phyloP scores from a whole-genome alignment of 1,140 invertebrate genomes.

The Tribolium castaneum region DNA sequence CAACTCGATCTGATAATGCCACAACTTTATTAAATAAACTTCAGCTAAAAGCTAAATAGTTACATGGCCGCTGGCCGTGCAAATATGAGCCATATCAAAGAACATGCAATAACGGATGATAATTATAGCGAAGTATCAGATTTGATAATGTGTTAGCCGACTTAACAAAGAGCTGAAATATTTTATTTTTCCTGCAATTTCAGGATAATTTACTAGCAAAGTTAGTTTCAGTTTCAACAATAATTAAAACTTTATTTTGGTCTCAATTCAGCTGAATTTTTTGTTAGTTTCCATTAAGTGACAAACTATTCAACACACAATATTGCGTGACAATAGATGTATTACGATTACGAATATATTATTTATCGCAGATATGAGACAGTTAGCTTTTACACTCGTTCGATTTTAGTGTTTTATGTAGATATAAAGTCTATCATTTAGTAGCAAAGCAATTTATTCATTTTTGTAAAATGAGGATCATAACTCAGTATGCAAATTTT shows the following conservation, averaged over 20 bases:
- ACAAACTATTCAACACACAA: constrained; percentile 23
- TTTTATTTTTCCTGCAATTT: not conserved
- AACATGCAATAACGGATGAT: not conserved
- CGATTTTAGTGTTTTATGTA: not conserved
- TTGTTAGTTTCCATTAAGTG: constrained; percentile 27
- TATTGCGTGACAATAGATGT: constrained; percentile 26
- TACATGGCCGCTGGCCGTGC: not conserved
- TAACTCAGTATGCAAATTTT: no score
- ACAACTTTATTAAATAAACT: not conserved
- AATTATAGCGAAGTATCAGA: not conserved
- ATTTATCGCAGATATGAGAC: constrained; percentile 2
- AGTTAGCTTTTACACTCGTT: constrained; percentile 18
- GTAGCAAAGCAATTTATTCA: not conserved
- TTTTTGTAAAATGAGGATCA: no score
- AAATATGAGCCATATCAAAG: not conserved
- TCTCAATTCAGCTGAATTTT: not conserved
- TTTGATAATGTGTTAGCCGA: not conserved
- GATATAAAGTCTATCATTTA: not conserved
- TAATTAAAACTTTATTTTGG: not conserved
- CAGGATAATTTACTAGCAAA: no score
- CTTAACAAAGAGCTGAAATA: not conserved
- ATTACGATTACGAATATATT: constrained; percentile 9
- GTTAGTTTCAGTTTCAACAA: not conserved
- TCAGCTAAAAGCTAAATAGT: not conserved
- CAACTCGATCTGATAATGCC: not conserved